These are phyloP conservation scores for Odontocolon sp. DNA, from an alignment of 2,888 invertebrate genomes.

Conservation along the genomic window DNA sequence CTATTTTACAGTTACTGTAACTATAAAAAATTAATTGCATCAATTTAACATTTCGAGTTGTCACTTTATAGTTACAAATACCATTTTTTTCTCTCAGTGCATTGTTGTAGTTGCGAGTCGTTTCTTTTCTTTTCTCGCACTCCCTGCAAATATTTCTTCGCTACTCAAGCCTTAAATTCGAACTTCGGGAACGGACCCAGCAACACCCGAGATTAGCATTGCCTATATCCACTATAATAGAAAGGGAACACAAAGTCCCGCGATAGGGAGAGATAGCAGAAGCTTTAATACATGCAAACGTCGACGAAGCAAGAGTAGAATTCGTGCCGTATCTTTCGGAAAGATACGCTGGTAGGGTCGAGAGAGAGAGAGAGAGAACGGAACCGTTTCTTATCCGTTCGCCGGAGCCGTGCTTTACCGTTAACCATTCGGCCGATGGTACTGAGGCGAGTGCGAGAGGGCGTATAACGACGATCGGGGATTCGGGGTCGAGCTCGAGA, in stretches of 20 bases:
- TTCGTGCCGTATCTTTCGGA: slow-evolving; percentile 76
- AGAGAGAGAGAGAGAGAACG: not conserved
- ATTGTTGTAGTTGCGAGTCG: too few species aligned
- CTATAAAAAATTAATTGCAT: too few species aligned
- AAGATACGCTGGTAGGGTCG: not conserved
- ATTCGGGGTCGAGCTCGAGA: slow-evolving; percentile 2
- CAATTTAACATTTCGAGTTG: too few species aligned
- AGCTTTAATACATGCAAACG: slow-evolving; percentile 76
- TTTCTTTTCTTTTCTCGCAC: too few species aligned
- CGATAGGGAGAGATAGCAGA: slow-evolving; percentile 54
- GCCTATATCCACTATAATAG: slow-evolving; percentile 1
- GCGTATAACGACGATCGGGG: slow-evolving; percentile 10
- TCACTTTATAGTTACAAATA: too few species aligned
- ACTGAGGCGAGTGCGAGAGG: not conserved
- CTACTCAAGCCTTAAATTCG: not conserved
- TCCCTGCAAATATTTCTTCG: not conserved
- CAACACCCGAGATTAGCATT: slow-evolving; percentile 30
- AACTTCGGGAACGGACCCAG: not conserved
- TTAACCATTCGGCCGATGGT: slow-evolving; percentile 26
- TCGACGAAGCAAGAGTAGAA: slow-evolving; percentile 72
- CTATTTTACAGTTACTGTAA: too few species aligned
- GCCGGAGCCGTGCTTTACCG: not conserved
- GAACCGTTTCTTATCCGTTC: slow-evolving; percentile 37
- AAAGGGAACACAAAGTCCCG: not conserved
- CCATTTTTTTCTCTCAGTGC: too few species aligned